Evolutionary conservation across 2,113 vertebrate genomes (phyloP), one percentile per base, ranked within the genome.

Genomic region (Bubo scandiacus): DNA sequence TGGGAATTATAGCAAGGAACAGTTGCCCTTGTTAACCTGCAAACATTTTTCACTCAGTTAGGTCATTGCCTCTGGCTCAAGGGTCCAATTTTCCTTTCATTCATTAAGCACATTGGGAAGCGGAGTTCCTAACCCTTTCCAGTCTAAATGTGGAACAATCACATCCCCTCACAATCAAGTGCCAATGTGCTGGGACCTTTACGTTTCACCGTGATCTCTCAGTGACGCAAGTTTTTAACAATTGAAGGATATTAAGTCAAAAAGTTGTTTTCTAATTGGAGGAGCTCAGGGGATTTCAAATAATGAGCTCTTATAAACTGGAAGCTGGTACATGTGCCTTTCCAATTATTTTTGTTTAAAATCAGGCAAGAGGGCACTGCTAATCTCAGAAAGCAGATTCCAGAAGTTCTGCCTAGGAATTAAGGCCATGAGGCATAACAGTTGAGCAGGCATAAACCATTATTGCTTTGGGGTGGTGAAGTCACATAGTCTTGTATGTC

Each of bases 171-270:
- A 98, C 99, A 99, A 98, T 99, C 98, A 98, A 97, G 98, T 96
- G 97, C 98, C 98, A 96, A 96, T 95, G 97, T 96, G 95, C 94
- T 94, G 98, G 98, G 98, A 98, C 98, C 97, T 98, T 96, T 98
- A 96, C 97, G 81, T 98, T 97, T 98, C 97, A 95, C 96, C 92
- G 96, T 96, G 91, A 98, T 98, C 98, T 98, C 93, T 96, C 96
- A 97, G 92, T 99, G 99, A 99, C 99, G 99, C 99, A 99, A 98
- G 97, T 98, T 97, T 98, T 92, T 98, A 99, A 99, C 99, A 99
- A 99, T 99, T 98, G 99, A 98, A 99, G 99, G 99, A 99, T 99
- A 99, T 99, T 97, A 98, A 99, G 98, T 98, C 98, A 98, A 98
- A 98, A 98, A 98, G 96, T 98, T 98, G 97, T 98, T 98, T 98